Evolutionary conservation across 2,113 vertebrate genomes (phyloP).

Genomic region (Ammodytes dubius): DNA sequence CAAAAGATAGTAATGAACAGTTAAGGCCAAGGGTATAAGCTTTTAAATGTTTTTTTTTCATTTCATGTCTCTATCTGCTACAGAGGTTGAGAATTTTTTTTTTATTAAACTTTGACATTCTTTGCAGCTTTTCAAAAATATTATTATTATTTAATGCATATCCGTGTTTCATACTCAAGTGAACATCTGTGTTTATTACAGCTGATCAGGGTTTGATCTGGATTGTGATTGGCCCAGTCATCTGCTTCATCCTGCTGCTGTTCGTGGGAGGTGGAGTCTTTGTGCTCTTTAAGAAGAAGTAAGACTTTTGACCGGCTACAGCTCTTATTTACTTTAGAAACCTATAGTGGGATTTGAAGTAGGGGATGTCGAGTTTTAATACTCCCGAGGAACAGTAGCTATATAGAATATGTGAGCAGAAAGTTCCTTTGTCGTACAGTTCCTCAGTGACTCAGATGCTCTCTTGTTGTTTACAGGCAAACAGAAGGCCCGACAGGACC

Average conservation of each 20-base stretch:
- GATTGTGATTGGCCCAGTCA: conserved; percentile 90
- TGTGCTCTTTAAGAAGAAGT: conserved; percentile 92
- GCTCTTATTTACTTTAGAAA: background rate
- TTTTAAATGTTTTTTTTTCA: too few species aligned
- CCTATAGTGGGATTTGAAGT: background rate
- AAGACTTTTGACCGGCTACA: conserved; percentile 41
- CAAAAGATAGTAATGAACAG: too few species aligned
- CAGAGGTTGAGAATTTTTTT: too few species aligned
- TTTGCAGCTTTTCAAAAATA: background rate
- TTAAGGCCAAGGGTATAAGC: too few species aligned
- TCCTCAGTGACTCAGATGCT: conserved; percentile 2
- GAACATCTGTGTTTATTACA: conserved; percentile 74
- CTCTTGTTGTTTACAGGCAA: conserved; percentile 84
- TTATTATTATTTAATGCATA: background rate
- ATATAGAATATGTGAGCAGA: background rate
- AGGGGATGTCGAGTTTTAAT: background rate
- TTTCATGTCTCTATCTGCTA: too few species aligned
- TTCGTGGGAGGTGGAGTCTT: conserved; percentile 87
- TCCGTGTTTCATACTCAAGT: background rate
- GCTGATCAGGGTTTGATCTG: conserved; percentile 87
- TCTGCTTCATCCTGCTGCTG: conserved; percentile 89
- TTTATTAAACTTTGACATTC: too few species aligned
- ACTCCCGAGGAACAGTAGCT: background rate
- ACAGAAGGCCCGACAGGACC: conserved; percentile 93
- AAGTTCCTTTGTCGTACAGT: background rate